phyloP scores from a whole-genome alignment of 2,797 vertebrate species.

The Holocentrus rufus region DNA sequence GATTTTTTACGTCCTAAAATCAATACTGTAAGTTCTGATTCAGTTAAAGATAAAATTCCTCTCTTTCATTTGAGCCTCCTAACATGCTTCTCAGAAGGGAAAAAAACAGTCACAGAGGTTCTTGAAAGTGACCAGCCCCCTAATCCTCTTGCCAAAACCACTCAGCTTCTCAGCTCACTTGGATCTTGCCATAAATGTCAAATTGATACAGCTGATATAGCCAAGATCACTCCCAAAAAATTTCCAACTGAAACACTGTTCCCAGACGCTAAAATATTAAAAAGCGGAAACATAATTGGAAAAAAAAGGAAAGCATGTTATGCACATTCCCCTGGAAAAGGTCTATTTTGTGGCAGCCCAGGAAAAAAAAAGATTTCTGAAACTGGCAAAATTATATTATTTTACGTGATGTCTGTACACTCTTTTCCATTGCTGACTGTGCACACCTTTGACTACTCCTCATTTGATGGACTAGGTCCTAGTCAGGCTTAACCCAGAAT shows the following conservation, averaged over 20 bases:
- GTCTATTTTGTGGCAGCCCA: too few species aligned
- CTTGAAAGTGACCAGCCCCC: background rate
- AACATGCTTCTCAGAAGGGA: slow-evolving; percentile 6
- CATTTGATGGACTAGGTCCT: background rate
- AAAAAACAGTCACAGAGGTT: background rate
- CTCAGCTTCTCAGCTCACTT: background rate
- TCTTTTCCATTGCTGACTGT: background rate
- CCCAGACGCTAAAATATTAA: too few species aligned
- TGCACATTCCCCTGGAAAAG: too few species aligned
- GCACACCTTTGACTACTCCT: background rate
- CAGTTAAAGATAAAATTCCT: too few species aligned
- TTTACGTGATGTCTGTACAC: background rate
- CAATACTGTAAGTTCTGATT: too few species aligned
- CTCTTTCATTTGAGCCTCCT: background rate
- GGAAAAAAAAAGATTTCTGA: too few species aligned
- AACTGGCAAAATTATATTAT: background rate
- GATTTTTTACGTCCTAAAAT: too few species aligned
- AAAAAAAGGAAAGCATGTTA: too few species aligned
- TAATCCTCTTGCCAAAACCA: background rate
- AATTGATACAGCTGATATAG: too few species aligned
- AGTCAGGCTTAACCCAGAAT: slow-evolving; percentile 9
- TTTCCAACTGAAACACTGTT: too few species aligned
- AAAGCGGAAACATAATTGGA: too few species aligned
- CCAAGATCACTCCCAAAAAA: too few species aligned
- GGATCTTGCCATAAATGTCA: background rate